Evolutionary conservation across 2,113 vertebrate species (phyloP), one percentile per base, ranked within the genome.

Genomic region (Saguinus imperator): DNA sequence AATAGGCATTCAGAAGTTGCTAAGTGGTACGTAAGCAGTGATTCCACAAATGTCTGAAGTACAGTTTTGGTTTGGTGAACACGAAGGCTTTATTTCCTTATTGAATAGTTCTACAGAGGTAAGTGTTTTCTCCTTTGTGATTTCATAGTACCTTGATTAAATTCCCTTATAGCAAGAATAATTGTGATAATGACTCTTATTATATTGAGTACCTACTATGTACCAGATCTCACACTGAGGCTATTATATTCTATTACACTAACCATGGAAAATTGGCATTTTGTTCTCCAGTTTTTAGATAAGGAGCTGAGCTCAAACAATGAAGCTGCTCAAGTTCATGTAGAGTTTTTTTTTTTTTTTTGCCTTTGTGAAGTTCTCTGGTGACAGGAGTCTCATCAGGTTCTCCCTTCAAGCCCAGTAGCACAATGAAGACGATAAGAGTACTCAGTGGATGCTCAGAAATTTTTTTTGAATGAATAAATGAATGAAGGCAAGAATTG

Each of bases 1-100:
- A 98, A 98, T 98, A 95, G 95, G 84, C 94, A 95, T 95, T 48
- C 86, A 61, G 87, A 92, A 97, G 89, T 92, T 97, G 70, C 79
- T 85, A 79, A 95, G 85, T 95, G 45, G 16, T 79, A 73, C 29
- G 75, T 48, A 70, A 81, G 66, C 45, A 66, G 32, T 32, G 27
- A 66, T 70, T 40, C 40, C 61, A 0, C 92, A 57, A 76, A 72
- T 77, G 43, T 82, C 29, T 50, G 32, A 87, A n/a, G 27, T 52
- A 14, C 27, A 45, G 45, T 14, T 17, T 5, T 89, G 79, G 86
- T 55, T 83, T 79, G 50, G 87, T 80, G 52, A 97, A 97, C 87
- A 97, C 40, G 8, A 40, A 75, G 14, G 16, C 21, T 92, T 89
- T 72, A 85, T 27, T 35, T 5, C 17, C 14, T 58, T 29, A 66